Conservation (phyloP, 2,888 invertebrate species). For the Synanthedon tipuliformis region DNA sequence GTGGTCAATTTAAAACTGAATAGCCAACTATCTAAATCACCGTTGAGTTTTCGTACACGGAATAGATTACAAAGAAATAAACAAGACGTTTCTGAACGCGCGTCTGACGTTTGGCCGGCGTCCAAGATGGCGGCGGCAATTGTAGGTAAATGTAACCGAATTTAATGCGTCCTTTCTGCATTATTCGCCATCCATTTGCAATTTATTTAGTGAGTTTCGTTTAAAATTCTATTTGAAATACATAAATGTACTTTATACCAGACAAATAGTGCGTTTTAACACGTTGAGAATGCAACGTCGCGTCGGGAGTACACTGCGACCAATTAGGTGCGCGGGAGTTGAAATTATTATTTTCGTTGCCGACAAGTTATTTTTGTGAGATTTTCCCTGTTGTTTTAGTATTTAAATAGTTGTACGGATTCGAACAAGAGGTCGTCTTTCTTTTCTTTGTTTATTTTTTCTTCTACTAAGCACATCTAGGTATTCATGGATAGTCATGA, state of each 20-base stretch:
- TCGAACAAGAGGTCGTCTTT: background rate
- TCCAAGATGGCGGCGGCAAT: slow-evolving; percentile 3
- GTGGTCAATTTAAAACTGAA: slow-evolving; percentile 7
- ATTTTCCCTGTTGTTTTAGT: background rate
- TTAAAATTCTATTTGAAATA: background rate
- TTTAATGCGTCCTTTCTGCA: background rate
- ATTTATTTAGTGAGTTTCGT: background rate
- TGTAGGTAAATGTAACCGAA: background rate
- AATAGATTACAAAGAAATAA: slow-evolving; percentile 1
- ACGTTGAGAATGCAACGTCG: background rate
- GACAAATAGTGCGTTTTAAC: background rate
- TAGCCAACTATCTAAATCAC: slow-evolving; percentile 6
- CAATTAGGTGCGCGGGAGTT: background rate
- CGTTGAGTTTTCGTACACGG: background rate
- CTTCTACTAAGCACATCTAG: no score
- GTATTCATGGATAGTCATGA: no score
- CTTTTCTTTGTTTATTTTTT: no score
- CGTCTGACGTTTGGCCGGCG: slow-evolving; percentile 6
- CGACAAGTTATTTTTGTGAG: background rate
- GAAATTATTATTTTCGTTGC: background rate
- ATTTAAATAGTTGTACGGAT: background rate
- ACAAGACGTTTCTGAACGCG: background rate
- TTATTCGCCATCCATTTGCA: background rate
- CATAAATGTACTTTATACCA: background rate
- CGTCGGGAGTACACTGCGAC: background rate